phyloP scores from a whole-genome alignment of 2,888 invertebrate species.

The Drosophila diplacantha region DNA sequence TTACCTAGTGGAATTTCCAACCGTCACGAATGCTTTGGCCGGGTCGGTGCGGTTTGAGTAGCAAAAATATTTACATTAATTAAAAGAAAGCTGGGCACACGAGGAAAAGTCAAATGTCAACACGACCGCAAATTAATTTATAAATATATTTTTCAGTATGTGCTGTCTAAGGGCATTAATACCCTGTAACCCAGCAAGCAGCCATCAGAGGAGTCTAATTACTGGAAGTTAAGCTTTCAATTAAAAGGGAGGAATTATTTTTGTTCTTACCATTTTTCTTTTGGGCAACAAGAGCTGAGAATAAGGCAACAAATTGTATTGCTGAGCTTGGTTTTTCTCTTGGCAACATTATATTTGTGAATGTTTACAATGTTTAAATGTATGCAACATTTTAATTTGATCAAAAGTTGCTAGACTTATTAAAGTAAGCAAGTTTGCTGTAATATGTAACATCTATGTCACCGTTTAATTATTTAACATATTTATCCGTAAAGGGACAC shows the following conservation, averaged over 20 bases:
- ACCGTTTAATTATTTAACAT: neutral
- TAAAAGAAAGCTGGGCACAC: conserved; percentile 54
- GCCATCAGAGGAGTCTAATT: neutral
- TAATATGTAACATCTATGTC: neutral
- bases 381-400: neutral
- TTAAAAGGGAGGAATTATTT: neutral
- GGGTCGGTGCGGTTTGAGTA: conserved; percentile 13
- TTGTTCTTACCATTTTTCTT: neutral
- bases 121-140: conserved; percentile 62
- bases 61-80: conserved; percentile 60
- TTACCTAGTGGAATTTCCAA: conserved; percentile 7
- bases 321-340: neutral
- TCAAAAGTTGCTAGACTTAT: neutral
- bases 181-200: conserved; percentile 19
- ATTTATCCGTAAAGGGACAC: neutral
- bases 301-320: neutral
- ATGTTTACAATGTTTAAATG: neutral
- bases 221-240: conserved; percentile 1
- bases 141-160: conserved; percentile 41
- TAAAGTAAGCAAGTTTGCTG: neutral
- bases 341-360: too few relatives aligned
- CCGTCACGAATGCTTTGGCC: conserved; percentile 21
- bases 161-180: conserved; percentile 17
- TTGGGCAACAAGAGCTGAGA: neutral
- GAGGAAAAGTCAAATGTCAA: conserved; percentile 66